These are phyloP conservation scores for Apotomis capreana DNA, from an alignment of 2,888 invertebrate species.

Conservation along the genomic window DNA sequence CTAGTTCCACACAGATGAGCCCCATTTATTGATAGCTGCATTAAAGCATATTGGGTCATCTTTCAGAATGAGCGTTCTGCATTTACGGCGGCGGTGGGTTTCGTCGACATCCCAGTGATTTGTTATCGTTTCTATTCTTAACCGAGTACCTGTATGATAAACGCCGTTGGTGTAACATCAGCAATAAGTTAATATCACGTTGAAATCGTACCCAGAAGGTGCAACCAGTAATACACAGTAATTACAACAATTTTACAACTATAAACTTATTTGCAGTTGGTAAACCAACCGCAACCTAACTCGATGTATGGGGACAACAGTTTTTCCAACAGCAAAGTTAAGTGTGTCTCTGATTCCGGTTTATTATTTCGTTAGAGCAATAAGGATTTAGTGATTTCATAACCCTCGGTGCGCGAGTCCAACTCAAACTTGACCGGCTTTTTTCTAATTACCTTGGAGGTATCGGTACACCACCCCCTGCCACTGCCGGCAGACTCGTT, in stretches of 20 bases:
- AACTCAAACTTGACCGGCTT: too few relatives aligned
- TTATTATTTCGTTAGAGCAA: neutral
- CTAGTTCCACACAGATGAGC: neutral
- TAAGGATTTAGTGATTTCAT: too few relatives aligned
- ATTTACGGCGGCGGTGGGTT: neutral
- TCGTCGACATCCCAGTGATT: neutral
- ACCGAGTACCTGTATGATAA: neutral
- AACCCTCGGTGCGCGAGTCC: too few relatives aligned
- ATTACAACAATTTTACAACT: too few relatives aligned
- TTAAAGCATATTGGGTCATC: neutral
- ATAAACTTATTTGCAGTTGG: too few relatives aligned
- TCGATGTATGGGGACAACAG: neutral
- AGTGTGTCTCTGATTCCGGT: neutral
- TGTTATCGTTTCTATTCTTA: conserved; percentile 6
- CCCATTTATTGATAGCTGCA: neutral
- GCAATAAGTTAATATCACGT: too few relatives aligned
- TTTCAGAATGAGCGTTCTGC: neutral
- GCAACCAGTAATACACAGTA: too few relatives aligned
- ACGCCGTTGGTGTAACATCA: too few relatives aligned
- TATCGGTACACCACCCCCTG: neutral
- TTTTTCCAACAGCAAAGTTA: too few relatives aligned
- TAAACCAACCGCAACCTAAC: too few relatives aligned
- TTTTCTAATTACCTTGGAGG: neutral
- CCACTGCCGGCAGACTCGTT: conserved; percentile 2
- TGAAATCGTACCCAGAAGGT: too few relatives aligned